Base-by-base conservation (phyloP, 2,797 vertebrate genomes). In the Parotocinclus haroldoi region DNA sequence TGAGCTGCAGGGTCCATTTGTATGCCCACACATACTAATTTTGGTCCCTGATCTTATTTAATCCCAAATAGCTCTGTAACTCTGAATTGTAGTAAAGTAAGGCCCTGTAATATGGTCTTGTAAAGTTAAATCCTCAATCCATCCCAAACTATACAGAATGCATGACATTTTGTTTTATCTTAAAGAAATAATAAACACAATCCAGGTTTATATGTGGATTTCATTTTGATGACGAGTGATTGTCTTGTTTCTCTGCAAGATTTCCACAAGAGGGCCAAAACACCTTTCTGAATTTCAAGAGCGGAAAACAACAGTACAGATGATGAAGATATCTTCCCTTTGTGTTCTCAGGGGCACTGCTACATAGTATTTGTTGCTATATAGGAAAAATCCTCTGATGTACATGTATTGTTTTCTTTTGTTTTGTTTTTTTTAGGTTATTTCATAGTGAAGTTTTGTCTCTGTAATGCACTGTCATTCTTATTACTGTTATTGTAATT, bases 21-120 rank as follows among this genome's bases (percentile, higher is more conserved):
- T 66, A 78, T 79, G 79, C 74, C 71, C 36, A 68, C 57, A 76
- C 69, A 79, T 71, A 72, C 81, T 84, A 79, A 86, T 84, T 82
- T 83, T 81, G 79, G 74, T 55, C 57, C 39, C 77, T 82, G 78
- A 83, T 79, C 76, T 71, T 67, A 7, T 49, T 65, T 56, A 69
- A 64, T 71, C 63, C 58, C 13, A 78, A 77, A 68, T 44, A 65
- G 45, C 18, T 37, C 40, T 67, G 19, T 44, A 11, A n/a, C 11
- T n/a, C 13, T 42, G 40, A 3, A 51, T 56, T 57, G 44, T 16
- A n/a, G 27, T 16, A 27, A 36, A 61, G 39, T 50, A 19, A 38
- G 45, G 9, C 27, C 38, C 52, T 10, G 12, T 36, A 42, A 1
- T 46, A n/a, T 7, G 27, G 27, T 27, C 27, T 27, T 27, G 27